Conservation (phyloP, 2,888 invertebrate genomes). For the Lordiphosa andalusiaca region DNA sequence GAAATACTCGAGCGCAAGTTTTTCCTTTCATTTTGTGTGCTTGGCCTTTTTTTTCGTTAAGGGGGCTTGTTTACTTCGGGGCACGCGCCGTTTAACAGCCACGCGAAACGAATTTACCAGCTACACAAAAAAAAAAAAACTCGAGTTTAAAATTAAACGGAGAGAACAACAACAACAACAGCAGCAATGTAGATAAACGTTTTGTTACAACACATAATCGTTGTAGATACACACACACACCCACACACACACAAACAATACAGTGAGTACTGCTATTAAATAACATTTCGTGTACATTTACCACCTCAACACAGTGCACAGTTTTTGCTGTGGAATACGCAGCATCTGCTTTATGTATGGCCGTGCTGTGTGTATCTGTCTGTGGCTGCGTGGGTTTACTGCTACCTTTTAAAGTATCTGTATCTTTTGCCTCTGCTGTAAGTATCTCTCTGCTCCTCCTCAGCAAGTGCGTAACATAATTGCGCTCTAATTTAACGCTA, state of each 20-base stretch:
- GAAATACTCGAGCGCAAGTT: slow-evolving; percentile 47
- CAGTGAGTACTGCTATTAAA: neutral
- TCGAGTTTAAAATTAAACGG: slow-evolving; percentile 56
- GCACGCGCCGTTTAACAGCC: slow-evolving; percentile 68
- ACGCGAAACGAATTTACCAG: slow-evolving; percentile 62
- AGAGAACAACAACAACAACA: slow-evolving; percentile 34
- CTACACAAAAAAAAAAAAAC: slow-evolving; percentile 15
- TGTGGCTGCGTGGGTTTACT: no score
- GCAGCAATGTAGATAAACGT: slow-evolving; percentile 66
- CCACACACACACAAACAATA: slow-evolving; percentile 9
- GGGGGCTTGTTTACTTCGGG: slow-evolving; percentile 42
- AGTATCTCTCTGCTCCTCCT: slow-evolving; percentile 32
- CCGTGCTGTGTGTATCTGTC: neutral
- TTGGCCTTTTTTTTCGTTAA: slow-evolving; percentile 11
- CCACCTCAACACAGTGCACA: slow-evolving; percentile 2
- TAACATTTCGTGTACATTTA: neutral
- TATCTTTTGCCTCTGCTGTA: slow-evolving; percentile 24
- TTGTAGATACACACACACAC: slow-evolving; percentile 37
- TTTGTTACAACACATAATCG: slow-evolving; percentile 67
- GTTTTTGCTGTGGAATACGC: slow-evolving; percentile 7
- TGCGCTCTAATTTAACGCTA: slow-evolving; percentile 70
- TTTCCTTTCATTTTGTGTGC: slow-evolving; percentile 25
- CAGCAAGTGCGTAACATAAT: slow-evolving; percentile 43
- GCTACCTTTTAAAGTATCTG: slow-evolving; percentile 26
- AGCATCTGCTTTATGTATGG: no score